Percentiles rank a stretch among this genome's conserved stretches.
Conservation (phyloP, 2,797 vertebrate species). For the Oryzias sinensis region DNA sequence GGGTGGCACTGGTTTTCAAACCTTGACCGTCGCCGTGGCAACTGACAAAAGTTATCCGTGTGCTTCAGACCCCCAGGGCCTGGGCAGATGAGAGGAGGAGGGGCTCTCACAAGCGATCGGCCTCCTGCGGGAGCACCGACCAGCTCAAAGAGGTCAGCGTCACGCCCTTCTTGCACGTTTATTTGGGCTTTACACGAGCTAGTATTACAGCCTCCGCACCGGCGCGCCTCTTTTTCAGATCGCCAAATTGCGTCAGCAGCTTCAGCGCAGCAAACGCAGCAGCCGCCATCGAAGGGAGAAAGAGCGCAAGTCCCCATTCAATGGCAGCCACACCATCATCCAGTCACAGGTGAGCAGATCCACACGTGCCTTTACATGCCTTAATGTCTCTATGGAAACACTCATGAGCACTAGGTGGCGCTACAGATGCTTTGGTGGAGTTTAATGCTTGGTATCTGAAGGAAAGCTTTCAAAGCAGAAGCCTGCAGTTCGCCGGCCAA, state of each 20-base stretch:
- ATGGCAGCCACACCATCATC: conserved; percentile 96
- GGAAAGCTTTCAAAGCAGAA: too few relatives aligned
- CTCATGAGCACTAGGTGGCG: too few relatives aligned
- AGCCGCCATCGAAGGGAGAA: conserved; percentile 96
- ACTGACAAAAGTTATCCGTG: conserved; percentile 1
- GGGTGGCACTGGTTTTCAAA: neutral
- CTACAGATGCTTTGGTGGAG: too few relatives aligned
- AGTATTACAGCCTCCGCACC: too few relatives aligned
- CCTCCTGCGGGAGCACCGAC: conserved; percentile 97
- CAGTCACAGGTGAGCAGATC: conserved; percentile 87
- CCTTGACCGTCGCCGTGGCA: neutral
- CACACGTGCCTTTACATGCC: neutral
- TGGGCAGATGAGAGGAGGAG: conserved; percentile 99
- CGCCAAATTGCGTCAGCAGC: conserved; percentile 94
- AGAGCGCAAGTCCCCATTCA: conserved; percentile 97
- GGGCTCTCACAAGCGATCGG: conserved; percentile 96
- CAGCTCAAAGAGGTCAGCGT: conserved; percentile 95
- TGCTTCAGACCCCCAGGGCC: conserved; percentile 91
- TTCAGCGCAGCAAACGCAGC: conserved; percentile 98
- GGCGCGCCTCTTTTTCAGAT: conserved; percentile 75
- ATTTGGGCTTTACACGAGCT: neutral
- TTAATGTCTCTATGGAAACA: too few relatives aligned
- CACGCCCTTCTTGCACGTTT: neutral
- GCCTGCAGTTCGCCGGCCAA: too few relatives aligned
- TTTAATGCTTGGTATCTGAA: too few relatives aligned